Conservation (phyloP, 2,888 invertebrate genomes). For the Phortica magna region DNA sequence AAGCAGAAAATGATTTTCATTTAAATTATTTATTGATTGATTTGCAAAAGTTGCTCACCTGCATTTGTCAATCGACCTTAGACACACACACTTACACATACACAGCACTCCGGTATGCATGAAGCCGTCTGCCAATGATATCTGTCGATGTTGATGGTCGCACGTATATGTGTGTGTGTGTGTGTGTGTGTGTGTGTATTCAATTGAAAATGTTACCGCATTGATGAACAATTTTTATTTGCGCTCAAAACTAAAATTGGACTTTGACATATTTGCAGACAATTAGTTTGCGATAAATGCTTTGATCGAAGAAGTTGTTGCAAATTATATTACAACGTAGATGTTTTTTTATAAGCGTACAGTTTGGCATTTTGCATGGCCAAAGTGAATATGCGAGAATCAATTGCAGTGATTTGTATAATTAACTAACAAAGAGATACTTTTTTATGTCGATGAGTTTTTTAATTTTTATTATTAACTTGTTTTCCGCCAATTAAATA, state of each 20-base stretch:
- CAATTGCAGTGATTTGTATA: too few relatives aligned
- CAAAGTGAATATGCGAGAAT: too few relatives aligned
- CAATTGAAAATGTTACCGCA: constrained; percentile 71
- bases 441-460: too few relatives aligned
- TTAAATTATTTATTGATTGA: constrained; percentile 74
- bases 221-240: constrained; percentile 64
- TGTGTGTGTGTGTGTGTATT: constrained; percentile 20
- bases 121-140: constrained; percentile 2
- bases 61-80: constrained; percentile 48
- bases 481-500: too few relatives aligned
- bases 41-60: constrained; percentile 72
- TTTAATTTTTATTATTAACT: too few relatives aligned
- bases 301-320: not conserved
- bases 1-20: constrained; percentile 74
- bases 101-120: not conserved
- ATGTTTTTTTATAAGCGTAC: too few relatives aligned
- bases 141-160: constrained; percentile 8
- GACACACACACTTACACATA: constrained; percentile 19
- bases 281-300: constrained; percentile 59
- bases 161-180: constrained; percentile 36
- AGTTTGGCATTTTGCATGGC: too few relatives aligned
- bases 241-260: constrained; percentile 33
- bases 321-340: not conserved
- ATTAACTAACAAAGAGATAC: too few relatives aligned
- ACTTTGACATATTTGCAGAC: constrained; percentile 71